Percentiles rank a stretch among this genome's conserved stretches.
phyloP scores from a whole-genome alignment of 2,113 vertebrate species.

The Hypocryptadius cinnamomeus region DNA sequence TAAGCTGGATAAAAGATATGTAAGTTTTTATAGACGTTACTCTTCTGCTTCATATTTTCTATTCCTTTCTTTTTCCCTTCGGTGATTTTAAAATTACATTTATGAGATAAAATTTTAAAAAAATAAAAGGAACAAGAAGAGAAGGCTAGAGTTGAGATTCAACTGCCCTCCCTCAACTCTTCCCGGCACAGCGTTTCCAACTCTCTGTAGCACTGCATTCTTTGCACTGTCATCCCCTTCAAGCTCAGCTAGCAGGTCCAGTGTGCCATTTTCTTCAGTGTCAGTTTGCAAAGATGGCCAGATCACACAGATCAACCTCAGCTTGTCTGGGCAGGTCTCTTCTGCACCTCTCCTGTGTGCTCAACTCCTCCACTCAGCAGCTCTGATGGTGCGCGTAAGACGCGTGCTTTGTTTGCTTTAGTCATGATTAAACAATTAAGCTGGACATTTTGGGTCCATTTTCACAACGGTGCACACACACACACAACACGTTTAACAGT shows the following conservation, averaged over 20 bases:
- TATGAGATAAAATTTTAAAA: neutral
- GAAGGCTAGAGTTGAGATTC: neutral
- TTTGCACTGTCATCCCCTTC: neutral
- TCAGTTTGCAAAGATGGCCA: neutral
- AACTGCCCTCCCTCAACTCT: neutral
- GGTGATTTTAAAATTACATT: neutral
- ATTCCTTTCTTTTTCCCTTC: neutral
- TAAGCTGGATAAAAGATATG: slow-evolving; percentile 5
- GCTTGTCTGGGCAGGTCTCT: neutral
- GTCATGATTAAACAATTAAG: neutral
- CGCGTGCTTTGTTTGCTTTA: neutral
- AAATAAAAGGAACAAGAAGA: neutral
- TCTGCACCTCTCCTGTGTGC: neutral
- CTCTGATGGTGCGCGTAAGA: neutral
- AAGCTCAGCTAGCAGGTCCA: neutral
- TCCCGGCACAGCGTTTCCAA: neutral
- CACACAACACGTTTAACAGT: neutral
- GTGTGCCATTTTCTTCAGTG: neutral
- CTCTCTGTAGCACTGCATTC: neutral
- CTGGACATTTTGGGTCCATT: neutral
- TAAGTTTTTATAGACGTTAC: slow-evolving; percentile 14
- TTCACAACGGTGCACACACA: neutral
- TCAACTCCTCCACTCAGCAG: neutral
- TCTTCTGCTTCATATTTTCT: neutral
- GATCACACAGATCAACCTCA: neutral